Evolutionary conservation across 2,113 vertebrate species (phyloP).

Genomic region (Columbina picui): DNA sequence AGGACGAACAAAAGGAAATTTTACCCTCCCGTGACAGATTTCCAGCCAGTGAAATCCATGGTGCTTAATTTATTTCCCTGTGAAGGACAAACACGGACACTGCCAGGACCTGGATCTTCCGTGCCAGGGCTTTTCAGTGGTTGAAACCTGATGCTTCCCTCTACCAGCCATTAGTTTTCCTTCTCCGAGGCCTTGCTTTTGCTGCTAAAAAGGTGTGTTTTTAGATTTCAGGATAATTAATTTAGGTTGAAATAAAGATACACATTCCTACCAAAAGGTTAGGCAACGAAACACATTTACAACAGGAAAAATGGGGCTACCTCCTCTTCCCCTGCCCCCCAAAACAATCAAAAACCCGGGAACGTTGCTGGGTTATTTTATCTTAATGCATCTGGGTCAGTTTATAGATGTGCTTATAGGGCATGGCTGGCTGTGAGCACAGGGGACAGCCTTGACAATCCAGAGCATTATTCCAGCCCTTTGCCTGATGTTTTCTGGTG

Average conservation of each 20-base stretch:
- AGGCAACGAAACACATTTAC: neutral
- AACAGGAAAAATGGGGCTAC: neutral
- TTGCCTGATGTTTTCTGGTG: too few species aligned
- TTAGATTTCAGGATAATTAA: neutral
- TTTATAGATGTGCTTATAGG: too few species aligned
- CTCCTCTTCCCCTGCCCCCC: neutral
- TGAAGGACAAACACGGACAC: neutral
- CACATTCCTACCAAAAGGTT: neutral
- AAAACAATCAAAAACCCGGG: neutral
- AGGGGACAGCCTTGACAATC: too few species aligned
- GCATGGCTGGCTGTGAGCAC: too few species aligned
- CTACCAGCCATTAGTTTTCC: neutral
- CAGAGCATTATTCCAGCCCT: too few species aligned
- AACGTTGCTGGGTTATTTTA: neutral
- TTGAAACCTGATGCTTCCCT: constrained; percentile 3
- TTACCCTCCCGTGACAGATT: neutral
- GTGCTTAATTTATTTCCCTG: neutral
- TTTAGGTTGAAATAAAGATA: neutral
- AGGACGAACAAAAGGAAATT: neutral
- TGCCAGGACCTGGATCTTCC: neutral
- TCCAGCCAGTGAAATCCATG: neutral
- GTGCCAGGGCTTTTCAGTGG: neutral
- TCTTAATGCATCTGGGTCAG: neutral
- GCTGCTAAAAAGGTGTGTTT: neutral
- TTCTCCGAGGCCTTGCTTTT: neutral